These are phyloP conservation scores for Ectemnius cavifrons DNA, from an alignment of 2,888 invertebrate species.

Conservation along the genomic window DNA sequence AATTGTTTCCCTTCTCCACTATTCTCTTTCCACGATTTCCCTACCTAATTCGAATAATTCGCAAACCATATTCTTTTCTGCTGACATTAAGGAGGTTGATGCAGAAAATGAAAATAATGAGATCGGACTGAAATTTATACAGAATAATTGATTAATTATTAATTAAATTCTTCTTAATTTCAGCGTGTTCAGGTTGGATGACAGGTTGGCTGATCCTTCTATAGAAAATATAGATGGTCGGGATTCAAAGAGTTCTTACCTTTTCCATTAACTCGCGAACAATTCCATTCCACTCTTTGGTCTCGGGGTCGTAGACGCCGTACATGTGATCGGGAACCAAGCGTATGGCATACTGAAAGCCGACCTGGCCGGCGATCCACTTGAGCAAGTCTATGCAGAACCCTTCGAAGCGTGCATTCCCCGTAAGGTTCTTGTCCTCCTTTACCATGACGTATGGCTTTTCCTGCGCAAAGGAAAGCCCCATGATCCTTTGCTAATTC, in stretches of 20 bases:
- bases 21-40: constrained; percentile 9
- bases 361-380: constrained; percentile 89
- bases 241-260: constrained; percentile 78
- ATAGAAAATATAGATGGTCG: too few species aligned
- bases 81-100: too few species aligned
- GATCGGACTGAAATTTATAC: too few species aligned
- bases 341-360: constrained; percentile 91
- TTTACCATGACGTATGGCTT: constrained; percentile 95
- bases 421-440: constrained; percentile 90
- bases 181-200: not conserved
- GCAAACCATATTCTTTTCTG: not conserved
- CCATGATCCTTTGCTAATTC: constrained; percentile 35
- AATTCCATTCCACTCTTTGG: constrained; percentile 94
- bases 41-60: not conserved
- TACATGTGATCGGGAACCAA: constrained; percentile 94
- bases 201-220: not conserved
- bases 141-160: too few species aligned
- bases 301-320: constrained; percentile 91
- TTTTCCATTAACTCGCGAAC: constrained; percentile 92
- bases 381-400: constrained; percentile 94
- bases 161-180: too few species aligned
- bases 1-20: not conserved
- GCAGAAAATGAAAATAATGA: too few species aligned
- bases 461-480: constrained; percentile 81
- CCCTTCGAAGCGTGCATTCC: constrained; percentile 92